Conservation (phyloP, 2,113 vertebrate genomes). For the Xenus cinereus region DNA sequence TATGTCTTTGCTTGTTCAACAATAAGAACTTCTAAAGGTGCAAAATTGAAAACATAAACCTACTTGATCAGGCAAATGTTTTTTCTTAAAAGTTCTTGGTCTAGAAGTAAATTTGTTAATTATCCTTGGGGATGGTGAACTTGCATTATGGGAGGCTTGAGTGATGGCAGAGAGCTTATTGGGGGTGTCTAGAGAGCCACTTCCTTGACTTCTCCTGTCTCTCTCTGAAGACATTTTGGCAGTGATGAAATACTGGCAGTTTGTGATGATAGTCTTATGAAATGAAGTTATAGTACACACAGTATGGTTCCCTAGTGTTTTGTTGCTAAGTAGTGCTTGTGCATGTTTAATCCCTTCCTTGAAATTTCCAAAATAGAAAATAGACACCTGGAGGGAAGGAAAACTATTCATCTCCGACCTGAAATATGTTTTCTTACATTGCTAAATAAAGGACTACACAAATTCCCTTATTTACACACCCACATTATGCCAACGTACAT, state of each 20-base stretch:
- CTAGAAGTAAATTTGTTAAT: slow-evolving; percentile 33
- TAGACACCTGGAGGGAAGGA: slow-evolving; percentile 68
- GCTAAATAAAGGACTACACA: slow-evolving; percentile 68
- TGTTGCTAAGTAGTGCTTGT: slow-evolving; percentile 70
- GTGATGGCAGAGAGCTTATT: slow-evolving; percentile 66
- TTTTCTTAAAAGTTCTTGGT: slow-evolving; percentile 6
- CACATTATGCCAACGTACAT: slow-evolving; percentile 74
- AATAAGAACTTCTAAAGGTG: slow-evolving; percentile 8
- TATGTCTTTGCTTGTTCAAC: background rate
- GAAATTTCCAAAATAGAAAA: slow-evolving; percentile 70
- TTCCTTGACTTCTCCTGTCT: slow-evolving; percentile 65
- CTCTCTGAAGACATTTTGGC: slow-evolving; percentile 59
- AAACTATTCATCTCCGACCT: slow-evolving; percentile 67
- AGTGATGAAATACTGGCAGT: slow-evolving; percentile 66
- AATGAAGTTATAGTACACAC: slow-evolving; percentile 69
- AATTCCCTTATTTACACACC: slow-evolving; percentile 66
- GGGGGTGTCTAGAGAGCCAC: slow-evolving; percentile 60
- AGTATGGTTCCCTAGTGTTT: slow-evolving; percentile 66
- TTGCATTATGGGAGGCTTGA: slow-evolving; percentile 45
- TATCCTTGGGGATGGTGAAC: slow-evolving; percentile 29
- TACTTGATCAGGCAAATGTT: background rate
- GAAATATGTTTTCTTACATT: slow-evolving; percentile 71
- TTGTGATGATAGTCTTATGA: slow-evolving; percentile 70
- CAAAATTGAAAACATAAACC: background rate
- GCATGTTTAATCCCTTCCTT: slow-evolving; percentile 65